Conservation (phyloP, 2,113 vertebrate species). For the Hemiprocne comata region DNA sequence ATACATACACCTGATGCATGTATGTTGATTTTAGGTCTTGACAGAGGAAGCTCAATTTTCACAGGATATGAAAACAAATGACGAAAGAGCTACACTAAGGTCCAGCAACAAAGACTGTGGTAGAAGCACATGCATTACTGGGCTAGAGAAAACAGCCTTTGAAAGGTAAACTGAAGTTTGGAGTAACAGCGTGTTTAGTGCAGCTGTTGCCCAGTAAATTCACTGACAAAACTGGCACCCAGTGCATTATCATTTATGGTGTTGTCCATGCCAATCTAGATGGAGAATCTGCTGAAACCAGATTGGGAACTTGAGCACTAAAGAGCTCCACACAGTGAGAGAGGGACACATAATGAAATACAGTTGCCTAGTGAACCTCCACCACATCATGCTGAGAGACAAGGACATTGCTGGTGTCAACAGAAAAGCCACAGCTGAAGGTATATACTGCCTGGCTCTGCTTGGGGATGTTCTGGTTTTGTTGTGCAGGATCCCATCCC, state of each 20-base stretch:
- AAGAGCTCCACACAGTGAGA: background rate
- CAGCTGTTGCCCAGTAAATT: background rate
- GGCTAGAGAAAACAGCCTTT: background rate
- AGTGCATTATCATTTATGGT: background rate
- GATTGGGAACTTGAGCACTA: background rate
- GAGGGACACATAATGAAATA: background rate
- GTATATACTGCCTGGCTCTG: background rate
- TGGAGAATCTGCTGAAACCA: background rate
- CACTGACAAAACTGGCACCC: background rate
- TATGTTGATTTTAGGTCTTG: background rate
- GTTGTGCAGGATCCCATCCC: background rate
- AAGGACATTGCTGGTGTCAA: background rate
- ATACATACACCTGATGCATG: background rate
- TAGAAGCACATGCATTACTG: background rate
- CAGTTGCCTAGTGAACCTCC: background rate
- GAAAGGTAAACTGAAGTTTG: background rate
- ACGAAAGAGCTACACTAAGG: background rate
- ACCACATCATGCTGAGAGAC: background rate
- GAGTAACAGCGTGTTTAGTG: background rate
- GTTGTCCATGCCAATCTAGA: fast-evolving
- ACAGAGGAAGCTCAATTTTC: background rate
- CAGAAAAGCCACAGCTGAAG: background rate
- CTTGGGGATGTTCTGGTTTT: background rate
- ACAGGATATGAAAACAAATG: background rate
- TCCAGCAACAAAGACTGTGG: background rate